Conservation (phyloP, 1,140 invertebrate genomes). For the Euura saliciscinereae region DNA sequence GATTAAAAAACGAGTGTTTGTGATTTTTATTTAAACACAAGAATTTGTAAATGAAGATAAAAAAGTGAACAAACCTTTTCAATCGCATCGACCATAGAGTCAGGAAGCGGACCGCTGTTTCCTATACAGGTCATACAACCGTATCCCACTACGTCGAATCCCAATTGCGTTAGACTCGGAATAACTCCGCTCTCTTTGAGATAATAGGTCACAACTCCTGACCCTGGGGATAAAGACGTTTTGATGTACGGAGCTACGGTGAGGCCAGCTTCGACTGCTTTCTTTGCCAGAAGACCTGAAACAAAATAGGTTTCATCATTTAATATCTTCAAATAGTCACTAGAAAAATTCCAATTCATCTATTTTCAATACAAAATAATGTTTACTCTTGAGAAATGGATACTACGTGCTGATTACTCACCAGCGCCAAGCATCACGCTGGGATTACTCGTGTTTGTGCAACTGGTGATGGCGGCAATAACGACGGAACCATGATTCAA, state of each 20-base stretch:
- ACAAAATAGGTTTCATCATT: slow-evolving; percentile 19
- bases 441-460: slow-evolving; percentile 98
- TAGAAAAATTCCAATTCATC: neutral
- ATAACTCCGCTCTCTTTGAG: slow-evolving; percentile 87
- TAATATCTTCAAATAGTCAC: neutral
- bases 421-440: slow-evolving; percentile 95
- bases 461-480: slow-evolving; percentile 96
- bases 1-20: neutral
- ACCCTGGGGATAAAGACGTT: slow-evolving; percentile 95
- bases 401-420: slow-evolving; percentile 41
- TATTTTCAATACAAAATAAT: slow-evolving; percentile 15
- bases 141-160: slow-evolving; percentile 95
- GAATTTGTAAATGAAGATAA: slow-evolving; percentile 6
- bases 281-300: slow-evolving; percentile 89
- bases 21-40: neutral
- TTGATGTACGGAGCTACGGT: slow-evolving; percentile 93
- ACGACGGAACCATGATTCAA: slow-evolving; percentile 93
- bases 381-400: neutral
- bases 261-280: slow-evolving; percentile 91
- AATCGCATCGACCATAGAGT: slow-evolving; percentile 89
- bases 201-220: slow-evolving; percentile 98
- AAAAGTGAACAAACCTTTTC: slow-evolving; percentile 75
- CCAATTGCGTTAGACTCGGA: slow-evolving; percentile 83
- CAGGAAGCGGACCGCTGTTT: slow-evolving; percentile 93
- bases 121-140: slow-evolving; percentile 99